Conservation (phyloP, 2,113 vertebrate genomes). For the Chascanopsetta lugubris region DNA sequence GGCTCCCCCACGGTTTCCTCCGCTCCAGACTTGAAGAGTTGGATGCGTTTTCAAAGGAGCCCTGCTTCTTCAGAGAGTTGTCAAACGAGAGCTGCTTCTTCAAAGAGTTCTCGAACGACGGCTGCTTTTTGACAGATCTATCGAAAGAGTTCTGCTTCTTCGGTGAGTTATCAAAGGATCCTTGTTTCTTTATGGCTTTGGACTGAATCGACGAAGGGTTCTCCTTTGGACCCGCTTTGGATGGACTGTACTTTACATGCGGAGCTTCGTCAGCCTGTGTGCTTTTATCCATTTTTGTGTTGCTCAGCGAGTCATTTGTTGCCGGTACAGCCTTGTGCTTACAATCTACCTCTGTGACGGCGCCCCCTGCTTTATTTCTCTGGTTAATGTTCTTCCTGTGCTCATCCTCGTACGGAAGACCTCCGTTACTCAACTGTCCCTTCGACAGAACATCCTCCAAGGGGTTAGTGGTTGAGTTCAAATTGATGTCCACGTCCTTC, state of each 20-base stretch:
- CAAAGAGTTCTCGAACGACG: constrained; percentile 63
- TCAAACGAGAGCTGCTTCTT: constrained; percentile 75
- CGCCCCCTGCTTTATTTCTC: constrained; percentile 23
- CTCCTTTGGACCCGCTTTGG: constrained; percentile 50
- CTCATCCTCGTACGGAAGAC: constrained; percentile 39
- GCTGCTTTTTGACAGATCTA: constrained; percentile 67
- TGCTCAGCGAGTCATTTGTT: constrained; percentile 19
- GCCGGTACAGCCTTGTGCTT: constrained; percentile 31
- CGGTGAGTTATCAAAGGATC: constrained; percentile 58
- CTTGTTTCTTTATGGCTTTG: constrained; percentile 70
- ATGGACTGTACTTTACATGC: constrained; percentile 31
- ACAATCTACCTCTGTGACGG: constrained; percentile 5
- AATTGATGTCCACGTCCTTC: constrained; percentile 70
- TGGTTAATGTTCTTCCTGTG: constrained; percentile 52
- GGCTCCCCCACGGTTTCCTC: constrained; percentile 79
- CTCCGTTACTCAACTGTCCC: constrained; percentile 51
- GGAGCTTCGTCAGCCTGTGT: constrained; percentile 64
- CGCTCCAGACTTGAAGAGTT: constrained; percentile 72
- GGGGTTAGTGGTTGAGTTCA: constrained; percentile 63
- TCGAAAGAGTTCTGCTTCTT: constrained; percentile 73
- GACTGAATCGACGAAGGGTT: constrained; percentile 51
- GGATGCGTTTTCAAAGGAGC: constrained; percentile 70
- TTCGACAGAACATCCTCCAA: constrained; percentile 48
- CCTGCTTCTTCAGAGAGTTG: constrained; percentile 66
- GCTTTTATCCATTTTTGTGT: constrained; percentile 66